phyloP scores from a whole-genome alignment of 1,140 invertebrate species.

The Atta colombica region DNA sequence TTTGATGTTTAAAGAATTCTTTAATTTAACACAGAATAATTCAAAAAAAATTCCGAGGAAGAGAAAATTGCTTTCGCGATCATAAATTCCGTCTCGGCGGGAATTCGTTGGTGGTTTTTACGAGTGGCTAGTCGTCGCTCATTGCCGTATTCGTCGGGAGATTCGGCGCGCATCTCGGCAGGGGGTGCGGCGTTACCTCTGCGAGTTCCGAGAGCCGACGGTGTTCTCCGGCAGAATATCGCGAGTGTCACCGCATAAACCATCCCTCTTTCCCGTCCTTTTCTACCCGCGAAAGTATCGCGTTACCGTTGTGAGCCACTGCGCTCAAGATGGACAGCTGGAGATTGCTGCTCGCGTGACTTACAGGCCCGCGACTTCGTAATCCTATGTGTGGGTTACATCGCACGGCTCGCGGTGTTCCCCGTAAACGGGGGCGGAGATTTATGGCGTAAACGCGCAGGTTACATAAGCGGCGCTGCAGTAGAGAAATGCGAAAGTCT shows the following conservation, averaged over 20 bases:
- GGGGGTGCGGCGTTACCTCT: constrained; percentile 77
- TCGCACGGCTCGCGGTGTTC: constrained; percentile 11
- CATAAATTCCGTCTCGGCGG: constrained; percentile 61
- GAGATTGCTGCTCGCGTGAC: constrained; percentile 63
- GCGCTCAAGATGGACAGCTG: constrained; percentile 66
- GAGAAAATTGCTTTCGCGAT: background rate
- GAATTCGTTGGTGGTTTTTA: constrained; percentile 71
- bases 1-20: background rate
- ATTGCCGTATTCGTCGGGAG: constrained; percentile 71
- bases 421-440: constrained; percentile 8
- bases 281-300: constrained; percentile 81
- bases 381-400: constrained; percentile 55
- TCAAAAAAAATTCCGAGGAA: background rate
- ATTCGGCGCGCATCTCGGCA: constrained; percentile 82
- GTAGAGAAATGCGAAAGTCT: background rate
- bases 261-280: constrained; percentile 71
- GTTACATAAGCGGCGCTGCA: constrained; percentile 29
- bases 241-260: constrained; percentile 85
- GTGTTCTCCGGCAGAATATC: constrained; percentile 77
- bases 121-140: constrained; percentile 72
- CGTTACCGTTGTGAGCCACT: constrained; percentile 76
- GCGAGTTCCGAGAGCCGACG: constrained; percentile 71
- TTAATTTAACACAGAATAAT: background rate
- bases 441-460: constrained; percentile 6
- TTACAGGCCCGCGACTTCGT: constrained; percentile 69